Conservation (phyloP, 2,797 vertebrate species). For the Pogoniulus pusillus region DNA sequence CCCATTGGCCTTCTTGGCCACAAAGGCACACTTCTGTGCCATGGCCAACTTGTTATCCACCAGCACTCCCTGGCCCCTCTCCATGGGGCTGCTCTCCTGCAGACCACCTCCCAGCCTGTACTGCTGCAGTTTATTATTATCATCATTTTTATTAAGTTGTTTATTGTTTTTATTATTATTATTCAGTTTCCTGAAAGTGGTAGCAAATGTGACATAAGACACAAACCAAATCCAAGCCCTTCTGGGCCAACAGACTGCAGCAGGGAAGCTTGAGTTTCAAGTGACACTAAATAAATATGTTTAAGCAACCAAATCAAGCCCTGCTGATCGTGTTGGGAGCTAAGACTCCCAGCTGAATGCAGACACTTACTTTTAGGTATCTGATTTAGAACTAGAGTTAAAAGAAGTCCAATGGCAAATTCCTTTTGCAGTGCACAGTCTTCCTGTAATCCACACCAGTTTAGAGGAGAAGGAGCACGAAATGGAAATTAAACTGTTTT, state of each 20-base stretch:
- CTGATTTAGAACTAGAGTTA: not conserved
- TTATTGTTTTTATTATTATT: too few relatives aligned
- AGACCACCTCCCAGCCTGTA: too few relatives aligned
- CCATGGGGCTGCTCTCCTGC: too few relatives aligned
- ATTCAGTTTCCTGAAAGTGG: not conserved
- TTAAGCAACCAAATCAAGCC: not conserved
- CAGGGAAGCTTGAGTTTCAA: not conserved
- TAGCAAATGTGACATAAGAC: not conserved
- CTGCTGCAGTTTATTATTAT: too few relatives aligned
- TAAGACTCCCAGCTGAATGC: not conserved
- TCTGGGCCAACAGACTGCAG: not conserved
- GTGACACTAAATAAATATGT: not conserved
- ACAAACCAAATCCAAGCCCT: not conserved
- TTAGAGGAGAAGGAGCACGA: not conserved
- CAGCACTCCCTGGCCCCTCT: too few relatives aligned
- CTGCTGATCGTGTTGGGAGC: not conserved
- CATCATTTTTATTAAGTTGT: not conserved
- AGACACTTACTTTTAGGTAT: not conserved
- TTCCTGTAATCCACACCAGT: not conserved
- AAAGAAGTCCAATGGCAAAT: not conserved
- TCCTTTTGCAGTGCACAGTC: not conserved
- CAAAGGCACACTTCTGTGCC: too few relatives aligned
- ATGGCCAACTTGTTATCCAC: too few relatives aligned
- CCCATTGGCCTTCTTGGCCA: too few relatives aligned
- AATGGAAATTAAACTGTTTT: not conserved